Evolutionary conservation across 2,113 vertebrate genomes (phyloP), one percentile per base, ranked within the genome.

Genomic region (Psephotus haematonotus): DNA sequence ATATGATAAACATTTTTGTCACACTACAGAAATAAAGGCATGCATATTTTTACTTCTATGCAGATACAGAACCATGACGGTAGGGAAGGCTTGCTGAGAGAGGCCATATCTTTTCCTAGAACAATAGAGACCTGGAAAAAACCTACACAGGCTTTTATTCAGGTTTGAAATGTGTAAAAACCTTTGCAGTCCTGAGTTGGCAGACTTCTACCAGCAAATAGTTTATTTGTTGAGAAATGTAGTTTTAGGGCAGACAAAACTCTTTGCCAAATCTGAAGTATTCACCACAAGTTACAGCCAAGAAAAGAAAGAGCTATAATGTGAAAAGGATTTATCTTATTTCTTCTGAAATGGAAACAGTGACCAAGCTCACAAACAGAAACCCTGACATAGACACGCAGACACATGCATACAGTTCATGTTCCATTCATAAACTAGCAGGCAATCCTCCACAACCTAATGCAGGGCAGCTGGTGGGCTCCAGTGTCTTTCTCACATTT

Each of bases 331-430:
- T 97, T 96, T 91, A 82, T 97, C 94, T 84, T 62, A 31, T 79
- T 95, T 87, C 65, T 95, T 84, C 94, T 95, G 86, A 97, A 95
- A 96, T 95, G 95, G 95, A 95, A 96, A 93, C 39, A 95, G 70
- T 93, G 95, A 89, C 28, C 0, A 0, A 68, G 69, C 52, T 23
- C 78, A 84, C 83, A 88, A 93, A 95, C 92, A 93, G 86, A n/a
- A 94, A n/a, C 29, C 59, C 80, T 83, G 71, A 81, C 71, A 88
- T 53, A 70, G 93, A 33, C 53, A 55, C 49, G 13, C 25, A 67
- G 53, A n/a, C 68, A 63, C 49, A 88, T 1, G 82, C 69, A 84
- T 72, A 55, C 4, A 6, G 37, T 8, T 84, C 68, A 49, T 0
- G 2, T 81, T 67, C 86, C 80, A 63, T 86, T 97, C 91, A 88